Percentiles rank a stretch among this genome's conserved stretches.
Conservation (phyloP, 2,113 vertebrate species). For the Mastomys natalensis region DNA sequence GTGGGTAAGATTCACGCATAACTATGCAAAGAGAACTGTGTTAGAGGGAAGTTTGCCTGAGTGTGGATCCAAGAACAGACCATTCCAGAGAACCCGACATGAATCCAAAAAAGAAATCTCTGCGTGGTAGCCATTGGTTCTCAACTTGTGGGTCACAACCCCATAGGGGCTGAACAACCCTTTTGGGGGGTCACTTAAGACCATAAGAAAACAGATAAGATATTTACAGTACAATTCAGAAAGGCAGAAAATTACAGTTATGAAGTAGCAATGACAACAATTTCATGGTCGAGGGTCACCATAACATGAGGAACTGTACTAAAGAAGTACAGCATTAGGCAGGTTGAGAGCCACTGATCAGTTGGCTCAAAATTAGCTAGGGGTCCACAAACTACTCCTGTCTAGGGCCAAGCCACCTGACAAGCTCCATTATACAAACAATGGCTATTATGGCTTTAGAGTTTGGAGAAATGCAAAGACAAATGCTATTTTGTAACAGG, state of each 20-base stretch:
- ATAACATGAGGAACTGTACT: neutral
- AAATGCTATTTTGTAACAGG: neutral
- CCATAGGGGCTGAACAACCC: neutral
- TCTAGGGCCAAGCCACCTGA: neutral
- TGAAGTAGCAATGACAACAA: neutral
- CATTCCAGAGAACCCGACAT: neutral
- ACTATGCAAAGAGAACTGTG: neutral
- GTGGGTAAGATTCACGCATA: neutral
- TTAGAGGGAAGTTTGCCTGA: neutral
- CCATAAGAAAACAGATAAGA: neutral
- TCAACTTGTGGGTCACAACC: neutral
- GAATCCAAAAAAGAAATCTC: neutral
- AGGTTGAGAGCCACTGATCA: neutral
- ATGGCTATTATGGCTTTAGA: neutral
- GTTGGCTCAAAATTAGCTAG: neutral
- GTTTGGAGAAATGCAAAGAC: neutral
- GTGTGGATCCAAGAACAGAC: neutral
- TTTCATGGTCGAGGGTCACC: neutral
- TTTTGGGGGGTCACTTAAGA: neutral
- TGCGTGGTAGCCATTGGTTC: neutral
- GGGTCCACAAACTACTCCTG: neutral
- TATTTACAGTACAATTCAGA: neutral
- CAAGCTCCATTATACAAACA: neutral
- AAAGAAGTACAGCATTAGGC: neutral
- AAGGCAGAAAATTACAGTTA: neutral